A percentile compares a stretch with the other conserved stretches of the same genome.
Evolutionary conservation across 2,888 invertebrate genomes (phyloP).

Genomic region (Helicoverpa assulta): DNA sequence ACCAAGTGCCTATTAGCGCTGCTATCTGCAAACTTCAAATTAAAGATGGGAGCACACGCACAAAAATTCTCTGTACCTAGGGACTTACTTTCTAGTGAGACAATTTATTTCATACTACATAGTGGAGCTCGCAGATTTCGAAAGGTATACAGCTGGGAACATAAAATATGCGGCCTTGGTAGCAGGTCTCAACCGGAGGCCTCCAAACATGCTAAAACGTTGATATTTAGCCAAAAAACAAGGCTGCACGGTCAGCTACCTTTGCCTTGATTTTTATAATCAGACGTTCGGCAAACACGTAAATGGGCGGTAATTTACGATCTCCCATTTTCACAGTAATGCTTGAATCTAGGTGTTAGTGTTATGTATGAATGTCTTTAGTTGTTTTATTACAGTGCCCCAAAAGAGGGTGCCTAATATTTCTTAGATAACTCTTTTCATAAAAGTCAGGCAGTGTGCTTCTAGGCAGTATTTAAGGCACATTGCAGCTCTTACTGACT

Average conservation of each 20-base stretch:
- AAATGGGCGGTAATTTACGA: conserved; percentile 5
- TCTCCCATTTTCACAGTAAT: neutral
- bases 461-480: too few relatives aligned
- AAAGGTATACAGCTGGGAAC: neutral
- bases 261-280: conserved; percentile 17
- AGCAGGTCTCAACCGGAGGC: conserved; percentile 5
- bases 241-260: conserved; percentile 19
- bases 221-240: conserved; percentile 12
- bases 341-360: conserved; percentile 1
- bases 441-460: too few relatives aligned
- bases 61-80: neutral
- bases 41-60: conserved; percentile 33
- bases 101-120: too few relatives aligned
- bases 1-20: conserved; percentile 44
- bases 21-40: conserved; percentile 56
- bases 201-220: conserved; percentile 15
- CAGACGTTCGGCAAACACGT: conserved; percentile 8
- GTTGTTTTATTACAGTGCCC: too few relatives aligned
- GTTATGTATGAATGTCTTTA: too few relatives aligned
- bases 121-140: too few relatives aligned
- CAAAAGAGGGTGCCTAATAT: too few relatives aligned
- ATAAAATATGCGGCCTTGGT: conserved; percentile 28
- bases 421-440: too few relatives aligned
- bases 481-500: too few relatives aligned
- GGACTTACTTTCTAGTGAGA: too few relatives aligned